Evolutionary conservation across 2,888 invertebrate species (phyloP).

Genomic region (Tipula unca): DNA sequence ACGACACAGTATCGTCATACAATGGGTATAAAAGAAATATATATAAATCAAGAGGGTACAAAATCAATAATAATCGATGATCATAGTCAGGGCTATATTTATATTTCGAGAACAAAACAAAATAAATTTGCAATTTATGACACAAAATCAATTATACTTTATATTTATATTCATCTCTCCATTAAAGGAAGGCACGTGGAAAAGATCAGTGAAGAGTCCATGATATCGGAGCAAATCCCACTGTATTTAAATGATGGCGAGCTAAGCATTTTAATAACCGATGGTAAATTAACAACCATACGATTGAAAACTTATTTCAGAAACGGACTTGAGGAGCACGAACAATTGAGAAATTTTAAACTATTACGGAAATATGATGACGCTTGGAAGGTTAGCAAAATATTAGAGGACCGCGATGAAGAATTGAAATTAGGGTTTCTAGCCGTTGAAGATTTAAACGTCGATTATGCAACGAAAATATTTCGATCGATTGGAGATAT

Average conservation of each 20-base stretch:
- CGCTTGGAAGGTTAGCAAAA: conserved; percentile 64
- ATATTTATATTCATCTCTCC: conserved; percentile 67
- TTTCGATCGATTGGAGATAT: conserved; percentile 82
- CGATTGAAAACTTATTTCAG: conserved; percentile 59
- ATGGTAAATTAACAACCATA: conserved; percentile 63
- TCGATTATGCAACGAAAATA: conserved; percentile 77
- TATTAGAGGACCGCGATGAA: conserved; percentile 56
- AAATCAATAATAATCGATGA: conserved; percentile 75
- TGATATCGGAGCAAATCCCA: conserved; percentile 74
- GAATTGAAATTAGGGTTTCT: conserved; percentile 71
- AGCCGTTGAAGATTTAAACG: conserved; percentile 70
- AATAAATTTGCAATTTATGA: conserved; percentile 79
- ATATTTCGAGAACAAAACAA: conserved; percentile 61
- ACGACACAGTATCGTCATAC: conserved; percentile 75
- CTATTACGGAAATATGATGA: conserved; percentile 53
- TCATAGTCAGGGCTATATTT: conserved; percentile 71
- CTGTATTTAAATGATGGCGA: conserved; percentile 83
- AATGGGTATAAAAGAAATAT: conserved; percentile 63
- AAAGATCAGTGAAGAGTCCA: conserved; percentile 63
- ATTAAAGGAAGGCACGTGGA: conserved; percentile 61
- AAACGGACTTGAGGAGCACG: conserved; percentile 36
- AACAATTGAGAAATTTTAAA: conserved; percentile 43
- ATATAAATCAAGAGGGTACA: conserved; percentile 76
- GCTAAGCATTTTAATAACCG: conserved; percentile 63
- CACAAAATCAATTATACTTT: conserved; percentile 63